Evolutionary conservation across 2,797 vertebrate genomes (phyloP), one percentile per base, ranked within the genome.

Genomic region (Enteromius afrohamiltoni): DNA sequence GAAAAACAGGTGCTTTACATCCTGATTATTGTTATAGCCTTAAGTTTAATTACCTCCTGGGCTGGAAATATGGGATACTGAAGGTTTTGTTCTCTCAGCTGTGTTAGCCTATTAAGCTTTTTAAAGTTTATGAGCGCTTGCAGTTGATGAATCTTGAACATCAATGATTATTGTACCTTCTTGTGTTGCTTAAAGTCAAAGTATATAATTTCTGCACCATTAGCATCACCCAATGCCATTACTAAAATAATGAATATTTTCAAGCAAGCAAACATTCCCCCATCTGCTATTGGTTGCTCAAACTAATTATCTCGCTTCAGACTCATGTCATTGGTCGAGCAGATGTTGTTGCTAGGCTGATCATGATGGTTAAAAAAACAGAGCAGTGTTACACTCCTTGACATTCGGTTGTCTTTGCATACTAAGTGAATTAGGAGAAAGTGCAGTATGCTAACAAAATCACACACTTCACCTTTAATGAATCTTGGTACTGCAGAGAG

Each of bases 11-110:
- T 86, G 70, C 45, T 83, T 60, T 34, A 47, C 49, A 58, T 17
- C 60, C 34, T 65, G 70, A 53, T 64, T 80, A 64, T 49, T 82
- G 62, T 76, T 40, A 6, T 42, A 65, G 73, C 4, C 65, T 82
- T 73, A 77, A 31, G 67, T 77, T 45, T 80, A 86, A 84, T 84
- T 82, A 79, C 21, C 26, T 76, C 19, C n/a, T 65, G 26, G 31
- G 16, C 58, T 40, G 21, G 23, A 31, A 75, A 70, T 49, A 82
- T 21, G 9, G 10, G 40, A n/a, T 37, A 23, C 71, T 34, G 4
- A 82, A 60, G 29, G 45, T 75, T 76, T 67, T 65, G 10, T 79
- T 65, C 6, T 65, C n/a, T 67, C 1, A 0, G 31, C 34, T 79
- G 11, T 45, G 16, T 78, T 45, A 45, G 42, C 42, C 11, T 45